Evolutionary conservation across 2,888 invertebrate species (phyloP).

Genomic region (Dicyrtomina minuta): DNA sequence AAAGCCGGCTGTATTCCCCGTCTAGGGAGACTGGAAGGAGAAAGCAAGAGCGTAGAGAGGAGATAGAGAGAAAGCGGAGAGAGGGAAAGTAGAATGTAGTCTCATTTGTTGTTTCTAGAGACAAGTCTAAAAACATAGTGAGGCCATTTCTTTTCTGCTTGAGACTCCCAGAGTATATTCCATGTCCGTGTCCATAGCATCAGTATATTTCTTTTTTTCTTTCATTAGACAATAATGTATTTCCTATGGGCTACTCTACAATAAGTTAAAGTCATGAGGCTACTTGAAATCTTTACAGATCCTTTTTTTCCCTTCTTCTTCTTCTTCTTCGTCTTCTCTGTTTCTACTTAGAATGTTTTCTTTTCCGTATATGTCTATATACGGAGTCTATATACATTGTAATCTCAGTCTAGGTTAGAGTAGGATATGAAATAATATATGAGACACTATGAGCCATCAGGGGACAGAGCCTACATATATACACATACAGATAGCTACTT

Average conservation of each 20-base stretch:
- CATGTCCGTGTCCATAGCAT: background rate
- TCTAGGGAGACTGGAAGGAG: background rate
- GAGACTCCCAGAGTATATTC: background rate
- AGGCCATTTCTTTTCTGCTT: constrained; percentile 9
- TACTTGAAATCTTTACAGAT: background rate
- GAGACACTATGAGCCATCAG: too few relatives aligned
- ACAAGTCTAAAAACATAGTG: constrained; percentile 7
- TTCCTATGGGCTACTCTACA: background rate
- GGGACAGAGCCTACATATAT: too few relatives aligned
- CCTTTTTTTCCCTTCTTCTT: background rate
- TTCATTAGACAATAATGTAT: constrained; percentile 14
- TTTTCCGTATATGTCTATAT: background rate
- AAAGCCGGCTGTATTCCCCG: background rate
- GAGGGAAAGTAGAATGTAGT: background rate
- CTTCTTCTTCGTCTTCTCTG: too few relatives aligned
- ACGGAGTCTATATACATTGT: background rate
- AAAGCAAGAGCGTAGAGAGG: background rate
- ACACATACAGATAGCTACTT: too few relatives aligned
- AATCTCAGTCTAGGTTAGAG: too few relatives aligned
- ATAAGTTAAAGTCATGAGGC: constrained; percentile 2
- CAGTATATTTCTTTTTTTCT: constrained; percentile 8
- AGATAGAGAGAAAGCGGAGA: background rate
- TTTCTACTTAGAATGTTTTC: background rate
- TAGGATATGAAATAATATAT: too few relatives aligned
- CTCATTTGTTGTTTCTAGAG: constrained; percentile 10